phyloP scores from a whole-genome alignment of 2,797 vertebrate genomes.

The Limnodromus scolopaceus region DNA sequence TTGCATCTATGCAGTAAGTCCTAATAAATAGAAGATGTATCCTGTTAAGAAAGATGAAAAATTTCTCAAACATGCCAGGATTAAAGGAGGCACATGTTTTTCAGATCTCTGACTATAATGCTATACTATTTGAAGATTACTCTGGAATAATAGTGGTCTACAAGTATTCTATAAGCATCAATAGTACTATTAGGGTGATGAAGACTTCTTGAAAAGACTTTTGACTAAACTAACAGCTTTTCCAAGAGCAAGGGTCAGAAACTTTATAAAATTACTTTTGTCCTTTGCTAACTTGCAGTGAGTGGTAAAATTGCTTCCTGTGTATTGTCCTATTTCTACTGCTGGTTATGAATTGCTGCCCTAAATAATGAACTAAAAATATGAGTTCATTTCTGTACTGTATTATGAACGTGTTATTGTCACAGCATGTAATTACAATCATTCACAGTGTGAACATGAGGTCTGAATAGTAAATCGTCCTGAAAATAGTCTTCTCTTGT shows the following conservation, averaged over 20 bases:
- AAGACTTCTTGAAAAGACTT: slow-evolving; percentile 10
- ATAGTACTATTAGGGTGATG: not conserved
- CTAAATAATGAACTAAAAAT: slow-evolving; percentile 66
- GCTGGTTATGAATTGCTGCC: slow-evolving; percentile 45
- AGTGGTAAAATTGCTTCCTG: slow-evolving; percentile 35
- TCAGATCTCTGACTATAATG: not conserved
- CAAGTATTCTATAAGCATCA: not conserved
- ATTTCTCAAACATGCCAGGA: not conserved
- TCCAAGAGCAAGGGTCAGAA: not conserved
- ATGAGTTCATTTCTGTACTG: slow-evolving; percentile 48
- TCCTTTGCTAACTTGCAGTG: not conserved
- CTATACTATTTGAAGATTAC: not conserved
- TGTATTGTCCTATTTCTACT: not conserved
- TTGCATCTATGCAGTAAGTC: not conserved
- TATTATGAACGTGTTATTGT: slow-evolving; percentile 73
- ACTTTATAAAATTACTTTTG: slow-evolving; percentile 26
- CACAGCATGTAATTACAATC: slow-evolving; percentile 71
- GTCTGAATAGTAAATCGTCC: slow-evolving; percentile 64
- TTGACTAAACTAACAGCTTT: slow-evolving; percentile 11
- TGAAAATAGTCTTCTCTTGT: slow-evolving; percentile 57
- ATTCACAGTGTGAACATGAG: slow-evolving; percentile 57
- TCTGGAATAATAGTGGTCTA: not conserved
- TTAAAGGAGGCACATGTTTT: not conserved
- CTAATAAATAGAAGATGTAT: not conserved
- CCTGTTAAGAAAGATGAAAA: not conserved